Evolutionary conservation across 1,140 invertebrate species (phyloP), one percentile per base, ranked within the genome.

Genomic region (Heliconius himera): DNA sequence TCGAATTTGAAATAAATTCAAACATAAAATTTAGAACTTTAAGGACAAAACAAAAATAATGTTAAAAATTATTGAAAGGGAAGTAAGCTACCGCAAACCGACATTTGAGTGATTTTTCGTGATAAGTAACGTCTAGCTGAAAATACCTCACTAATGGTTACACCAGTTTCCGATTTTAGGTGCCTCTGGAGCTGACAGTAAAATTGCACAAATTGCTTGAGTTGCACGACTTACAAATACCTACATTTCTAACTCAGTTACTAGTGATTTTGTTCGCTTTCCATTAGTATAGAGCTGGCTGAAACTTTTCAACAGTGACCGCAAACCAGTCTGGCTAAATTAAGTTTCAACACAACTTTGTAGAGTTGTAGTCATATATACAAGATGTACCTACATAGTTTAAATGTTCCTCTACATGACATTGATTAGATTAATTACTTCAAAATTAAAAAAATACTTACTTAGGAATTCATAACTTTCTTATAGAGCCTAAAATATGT

Each of bases 321-420:
- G 83, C 81, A 83, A 84, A 86, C 81, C 80, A 84, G 85, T 84
- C 82, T 80, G 76, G 81, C 83, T 85, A 87, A 86, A 88, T 88
- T 87, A 88, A 88, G 87, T 88, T 87, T 85, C 76, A 78, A 76
- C 80, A 81, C 73, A 81, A 78, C 77, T 81, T 78, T 78, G 38
- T 54, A 73, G n/a, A 81, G 80, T 81, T 72, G 80, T 78, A 74
- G 51, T 78, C 73, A 46, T 71, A 76, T 66, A 81, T 81, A 76
- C 74, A 78, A 78, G 80, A 78, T 78, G 80, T 81, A 81, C n/a
- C n/a, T n/a, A n/a, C 74, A 78, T 74, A 70, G 66, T 38, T 60
- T 73, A 72, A 78, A 81, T 78, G 54, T 76, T 33, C 70, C 26
- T 33, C 9, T 33, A 70, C 33, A 70, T 70, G 26, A 33, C 18